A percentile compares a stretch with the other conserved stretches of the same genome.
Evolutionary conservation across 2,888 invertebrate genomes (phyloP).

Genomic region (Agriotes lineatus): DNA sequence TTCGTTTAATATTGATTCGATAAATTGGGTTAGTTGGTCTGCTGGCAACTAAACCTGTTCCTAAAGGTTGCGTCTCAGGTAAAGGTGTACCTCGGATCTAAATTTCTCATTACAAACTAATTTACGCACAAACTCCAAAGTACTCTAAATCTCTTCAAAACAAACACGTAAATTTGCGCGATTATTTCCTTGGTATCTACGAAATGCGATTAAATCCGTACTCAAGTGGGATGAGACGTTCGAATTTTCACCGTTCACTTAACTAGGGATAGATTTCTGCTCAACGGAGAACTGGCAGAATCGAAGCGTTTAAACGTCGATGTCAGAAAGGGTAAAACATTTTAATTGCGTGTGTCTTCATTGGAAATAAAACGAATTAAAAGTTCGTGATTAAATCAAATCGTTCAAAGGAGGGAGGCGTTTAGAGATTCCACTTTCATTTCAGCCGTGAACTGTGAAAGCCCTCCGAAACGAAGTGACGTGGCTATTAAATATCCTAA

Average conservation of each 20-base stretch:
- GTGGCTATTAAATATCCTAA: conserved; percentile 28
- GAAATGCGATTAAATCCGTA: conserved; percentile 2
- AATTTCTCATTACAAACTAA: no score
- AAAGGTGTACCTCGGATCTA: no score
- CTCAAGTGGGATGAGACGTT: not conserved
- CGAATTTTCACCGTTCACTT: conserved; percentile 11
- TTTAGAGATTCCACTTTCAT: conserved; percentile 1
- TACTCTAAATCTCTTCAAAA: not conserved
- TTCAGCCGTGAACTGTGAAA: not conserved
- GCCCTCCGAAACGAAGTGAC: conserved; percentile 7
- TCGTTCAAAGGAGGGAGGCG: not conserved
- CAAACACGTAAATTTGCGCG: not conserved
- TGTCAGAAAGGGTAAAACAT: not conserved
- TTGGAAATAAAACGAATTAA: not conserved
- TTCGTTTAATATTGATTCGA: no score
- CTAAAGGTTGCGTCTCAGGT: no score
- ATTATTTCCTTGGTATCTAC: not conserved
- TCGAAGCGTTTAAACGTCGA: not conserved
- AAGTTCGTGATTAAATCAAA: conserved; percentile 4
- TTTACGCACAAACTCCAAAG: no score
- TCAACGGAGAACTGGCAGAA: no score
- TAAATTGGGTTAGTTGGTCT: no score
- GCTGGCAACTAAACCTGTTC: no score
- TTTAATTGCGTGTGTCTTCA: conserved; percentile 9
- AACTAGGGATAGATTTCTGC: conserved; percentile 10